Conservation (phyloP, 2,113 vertebrate genomes). For the Thinocorus orbignyianus region DNA sequence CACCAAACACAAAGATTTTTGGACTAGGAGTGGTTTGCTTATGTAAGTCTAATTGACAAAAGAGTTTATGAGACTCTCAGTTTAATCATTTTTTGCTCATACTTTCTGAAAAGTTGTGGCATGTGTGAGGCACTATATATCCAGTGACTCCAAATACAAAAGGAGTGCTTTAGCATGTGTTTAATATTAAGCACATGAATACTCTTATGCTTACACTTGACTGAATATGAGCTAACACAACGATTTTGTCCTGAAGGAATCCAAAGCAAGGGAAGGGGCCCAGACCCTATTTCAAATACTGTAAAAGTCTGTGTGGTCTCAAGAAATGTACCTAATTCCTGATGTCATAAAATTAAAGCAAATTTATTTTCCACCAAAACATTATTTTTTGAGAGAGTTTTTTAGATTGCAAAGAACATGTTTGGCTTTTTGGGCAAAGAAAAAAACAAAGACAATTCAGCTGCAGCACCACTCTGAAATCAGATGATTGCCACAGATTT, state of each 20-base stretch:
- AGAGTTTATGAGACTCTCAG: not conserved
- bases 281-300: not conserved
- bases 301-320: not conserved
- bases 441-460: not conserved
- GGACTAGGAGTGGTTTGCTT: not conserved
- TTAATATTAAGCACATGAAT: not conserved
- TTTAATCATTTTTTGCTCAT: not conserved
- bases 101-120: not conserved
- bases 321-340: not conserved
- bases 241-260: not conserved
- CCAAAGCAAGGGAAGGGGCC: not conserved
- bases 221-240: not conserved
- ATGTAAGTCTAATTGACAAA: not conserved
- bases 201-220: not conserved
- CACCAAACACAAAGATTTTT: not conserved
- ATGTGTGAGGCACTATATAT: not conserved
- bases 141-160: not conserved
- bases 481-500: not conserved
- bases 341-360: not conserved
- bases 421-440: not conserved
- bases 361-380: not conserved
- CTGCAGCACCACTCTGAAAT: not conserved
- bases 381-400: not conserved
- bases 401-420: not conserved
- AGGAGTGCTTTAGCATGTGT: not conserved